Percentiles rank a stretch among this genome's conserved stretches.
Conservation (phyloP, 2,797 vertebrate genomes). For the Spinus pinus region DNA sequence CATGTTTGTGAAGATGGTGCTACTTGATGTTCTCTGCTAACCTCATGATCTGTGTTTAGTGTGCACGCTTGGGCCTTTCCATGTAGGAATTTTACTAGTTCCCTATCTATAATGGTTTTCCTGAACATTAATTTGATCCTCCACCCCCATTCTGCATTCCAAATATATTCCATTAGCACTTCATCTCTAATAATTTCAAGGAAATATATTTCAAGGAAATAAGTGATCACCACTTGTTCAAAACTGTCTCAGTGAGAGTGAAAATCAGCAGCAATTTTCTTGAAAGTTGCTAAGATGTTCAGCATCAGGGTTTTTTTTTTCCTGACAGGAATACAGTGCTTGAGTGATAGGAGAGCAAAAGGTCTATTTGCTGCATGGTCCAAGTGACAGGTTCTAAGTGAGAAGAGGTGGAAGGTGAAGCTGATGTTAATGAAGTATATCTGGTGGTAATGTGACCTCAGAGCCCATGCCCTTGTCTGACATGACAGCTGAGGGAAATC, state of each 20-base stretch:
- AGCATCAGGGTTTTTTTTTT: background rate
- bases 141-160: background rate
- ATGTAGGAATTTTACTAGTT: background rate
- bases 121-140: background rate
- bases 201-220: background rate
- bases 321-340: background rate
- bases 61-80: background rate
- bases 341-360: slow-evolving; percentile 45
- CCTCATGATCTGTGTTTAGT: background rate
- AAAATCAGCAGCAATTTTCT: slow-evolving; percentile 13
- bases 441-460: background rate
- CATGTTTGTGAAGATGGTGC: background rate
- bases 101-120: background rate
- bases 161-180: background rate
- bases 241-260: background rate
- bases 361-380: background rate
- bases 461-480: background rate
- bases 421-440: slow-evolving; percentile 22
- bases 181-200: background rate
- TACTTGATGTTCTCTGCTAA: background rate
- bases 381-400: slow-evolving; percentile 25
- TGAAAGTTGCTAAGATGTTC: background rate
- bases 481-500: background rate
- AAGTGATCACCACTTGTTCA: background rate
- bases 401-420: slow-evolving; percentile 3